Base-by-base conservation (phyloP, 2,113 vertebrate species). In the Pseudopipra pipra region DNA sequence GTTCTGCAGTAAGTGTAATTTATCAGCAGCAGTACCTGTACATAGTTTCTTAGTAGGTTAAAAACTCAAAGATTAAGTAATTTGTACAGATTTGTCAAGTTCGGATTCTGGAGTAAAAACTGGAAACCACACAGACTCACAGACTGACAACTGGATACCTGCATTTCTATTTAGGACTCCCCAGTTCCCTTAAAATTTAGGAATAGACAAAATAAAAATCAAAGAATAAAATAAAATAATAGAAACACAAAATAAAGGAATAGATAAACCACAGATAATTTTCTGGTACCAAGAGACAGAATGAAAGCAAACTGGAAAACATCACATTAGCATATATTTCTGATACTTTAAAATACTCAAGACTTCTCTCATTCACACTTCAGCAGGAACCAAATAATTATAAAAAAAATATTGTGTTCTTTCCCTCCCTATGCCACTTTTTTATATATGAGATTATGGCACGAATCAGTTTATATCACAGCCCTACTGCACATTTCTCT, bases 11-110 rank as follows among this genome's bases (percentile, higher is more conserved):
- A 84, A 86, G 55, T 12, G 24, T 37, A 43, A 73, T 68, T 74
- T n/a, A 58, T 16, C 23, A 49, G 20, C 12, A 71, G 47, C 0
- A 0, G 30, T 12, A 24, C 16, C 11, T 0, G 4, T 9, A 51
- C 18, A 27, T 4, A 0, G 30, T 44, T 83, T 76, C 62, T 51
- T 30, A 76, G 11, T 4, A 59, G 20, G 31, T 28, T 47, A 51
- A 88, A 85, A 79, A 0, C 10, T 72, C 21, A 87, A 82, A 49
- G 89, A 47, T 2, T 41, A 61, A 37, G 15, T 9, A 17, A 46
- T 31, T 81, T n/a, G 47, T 20, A 67, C 6, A 41, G 3, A 35
- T 35, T 33, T 62, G 23, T 28, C 37, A 71, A 47, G 11, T 56
- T 30, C 0, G 0, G 33, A 51, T 59, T 84, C 67, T 56, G 49